phyloP scores from a whole-genome alignment of 2,797 vertebrate genomes.

The Novumbra hubbsi region DNA sequence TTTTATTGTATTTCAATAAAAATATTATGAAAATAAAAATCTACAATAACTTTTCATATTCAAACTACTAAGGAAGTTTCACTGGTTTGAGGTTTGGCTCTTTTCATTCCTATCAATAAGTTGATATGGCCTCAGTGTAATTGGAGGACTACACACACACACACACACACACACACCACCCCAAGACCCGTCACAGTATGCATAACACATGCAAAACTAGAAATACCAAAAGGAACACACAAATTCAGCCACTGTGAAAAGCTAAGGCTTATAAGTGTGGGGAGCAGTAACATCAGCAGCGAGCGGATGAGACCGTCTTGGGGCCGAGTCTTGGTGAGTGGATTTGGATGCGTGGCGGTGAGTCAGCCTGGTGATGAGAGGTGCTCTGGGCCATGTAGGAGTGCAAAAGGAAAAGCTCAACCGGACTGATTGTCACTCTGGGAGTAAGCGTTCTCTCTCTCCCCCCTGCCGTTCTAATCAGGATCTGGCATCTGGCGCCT shows the following conservation, averaged over 20 bases:
- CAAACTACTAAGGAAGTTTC: neutral
- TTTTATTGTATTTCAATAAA: neutral
- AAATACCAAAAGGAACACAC: neutral
- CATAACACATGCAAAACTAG: constrained; percentile 43
- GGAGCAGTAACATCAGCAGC: neutral
- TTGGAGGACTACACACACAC: constrained; percentile 5
- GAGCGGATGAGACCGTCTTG: neutral
- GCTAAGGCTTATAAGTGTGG: neutral
- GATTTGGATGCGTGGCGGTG: constrained; percentile 1
- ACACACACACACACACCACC: constrained; percentile 21
- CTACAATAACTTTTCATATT: neutral
- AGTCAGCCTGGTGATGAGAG: neutral
- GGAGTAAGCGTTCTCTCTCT: neutral
- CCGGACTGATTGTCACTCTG: neutral
- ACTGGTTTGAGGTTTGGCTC: neutral
- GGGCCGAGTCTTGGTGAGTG: neutral
- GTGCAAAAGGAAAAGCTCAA: neutral
- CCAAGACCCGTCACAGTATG: constrained; percentile 35
- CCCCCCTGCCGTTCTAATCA: neutral
- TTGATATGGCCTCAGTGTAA: neutral
- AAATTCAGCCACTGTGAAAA: neutral
- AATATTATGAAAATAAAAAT: neutral
- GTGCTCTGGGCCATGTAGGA: neutral
- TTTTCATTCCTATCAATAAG: neutral
- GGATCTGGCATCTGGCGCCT: neutral